These are phyloP conservation scores for Ornithoptera alexandrae DNA, from an alignment of 2,888 invertebrate species.

Conservation along the genomic window DNA sequence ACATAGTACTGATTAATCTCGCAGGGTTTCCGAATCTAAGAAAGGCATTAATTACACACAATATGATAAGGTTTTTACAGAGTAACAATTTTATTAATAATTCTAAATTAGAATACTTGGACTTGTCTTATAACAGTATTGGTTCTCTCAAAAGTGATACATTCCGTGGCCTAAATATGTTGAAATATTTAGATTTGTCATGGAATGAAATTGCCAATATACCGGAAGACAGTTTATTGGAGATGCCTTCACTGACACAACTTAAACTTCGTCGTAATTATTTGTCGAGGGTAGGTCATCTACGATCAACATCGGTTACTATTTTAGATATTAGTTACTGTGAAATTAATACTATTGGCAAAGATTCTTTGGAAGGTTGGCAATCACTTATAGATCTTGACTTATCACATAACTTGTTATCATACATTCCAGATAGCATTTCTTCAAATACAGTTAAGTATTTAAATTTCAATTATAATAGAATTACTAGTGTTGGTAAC, in stretches of 20 bases:
- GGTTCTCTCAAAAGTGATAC: conserved; percentile 80
- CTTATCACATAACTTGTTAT: conserved; percentile 83
- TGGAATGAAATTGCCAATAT: conserved; percentile 83
- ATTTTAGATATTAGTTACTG: conserved; percentile 83
- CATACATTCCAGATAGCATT: conserved; percentile 81
- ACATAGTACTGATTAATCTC: conserved; percentile 79
- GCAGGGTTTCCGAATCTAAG: conserved; percentile 82
- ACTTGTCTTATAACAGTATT: conserved; percentile 84
- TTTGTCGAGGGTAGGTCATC: conserved; percentile 77
- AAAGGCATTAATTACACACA: conserved; percentile 81
- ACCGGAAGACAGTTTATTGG: conserved; percentile 79
- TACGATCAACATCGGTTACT: conserved; percentile 79
- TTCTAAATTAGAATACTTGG: conserved; percentile 79
- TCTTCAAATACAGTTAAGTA: conserved; percentile 80
- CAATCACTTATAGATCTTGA: conserved; percentile 81
- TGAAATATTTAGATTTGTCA: conserved; percentile 84
- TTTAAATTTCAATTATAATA: conserved; percentile 81
- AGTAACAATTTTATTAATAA: conserved; percentile 82
- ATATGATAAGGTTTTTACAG: conserved; percentile 81
- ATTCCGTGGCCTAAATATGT: conserved; percentile 78
- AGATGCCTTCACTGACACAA: conserved; percentile 80
- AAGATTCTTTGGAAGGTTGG: conserved; percentile 79
- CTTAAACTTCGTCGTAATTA: conserved; percentile 85
- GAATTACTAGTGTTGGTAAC: conserved; percentile 82
- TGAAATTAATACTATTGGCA: conserved; percentile 81